These are phyloP conservation scores for Leucopternis melanops DNA, from an alignment of 2,113 vertebrate genomes.

Conservation along the genomic window DNA sequence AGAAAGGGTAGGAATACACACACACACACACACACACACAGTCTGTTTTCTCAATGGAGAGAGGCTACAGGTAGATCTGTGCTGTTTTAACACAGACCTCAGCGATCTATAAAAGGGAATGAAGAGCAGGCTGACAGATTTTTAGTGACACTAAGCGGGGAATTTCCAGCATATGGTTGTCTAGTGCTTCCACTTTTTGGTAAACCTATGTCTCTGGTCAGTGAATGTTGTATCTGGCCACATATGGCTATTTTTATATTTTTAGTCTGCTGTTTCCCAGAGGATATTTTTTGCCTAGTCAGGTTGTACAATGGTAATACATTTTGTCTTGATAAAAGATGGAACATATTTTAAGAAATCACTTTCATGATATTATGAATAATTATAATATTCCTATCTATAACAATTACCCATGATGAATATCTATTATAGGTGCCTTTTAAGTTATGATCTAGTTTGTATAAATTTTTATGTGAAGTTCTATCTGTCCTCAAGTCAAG, in stretches of 20 bases:
- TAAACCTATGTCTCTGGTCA: not conserved
- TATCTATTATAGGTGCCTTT: not conserved
- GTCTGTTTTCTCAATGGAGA: not conserved
- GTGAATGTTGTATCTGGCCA: not conserved
- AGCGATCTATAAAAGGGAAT: not conserved
- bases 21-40: no score
- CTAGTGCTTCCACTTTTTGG: not conserved
- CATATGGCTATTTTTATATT: not conserved
- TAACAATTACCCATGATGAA: not conserved
- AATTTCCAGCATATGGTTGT: not conserved
- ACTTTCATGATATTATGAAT: not conserved
- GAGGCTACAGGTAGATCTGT: not conserved
- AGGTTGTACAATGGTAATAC: not conserved
- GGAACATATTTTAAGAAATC: not conserved
- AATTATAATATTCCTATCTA: not conserved
- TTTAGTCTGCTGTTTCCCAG: not conserved
- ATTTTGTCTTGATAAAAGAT: not conserved
- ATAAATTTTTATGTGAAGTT: not conserved
- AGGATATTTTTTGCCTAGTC: not conserved
- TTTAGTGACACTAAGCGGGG: not conserved
- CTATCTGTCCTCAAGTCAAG: not conserved
- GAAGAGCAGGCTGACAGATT: not conserved
- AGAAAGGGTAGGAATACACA: not conserved
- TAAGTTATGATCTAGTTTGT: not conserved
- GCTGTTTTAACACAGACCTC: not conserved